phyloP scores from a whole-genome alignment of 2,113 vertebrate genomes.

The Petrocephalus zakoni region DNA sequence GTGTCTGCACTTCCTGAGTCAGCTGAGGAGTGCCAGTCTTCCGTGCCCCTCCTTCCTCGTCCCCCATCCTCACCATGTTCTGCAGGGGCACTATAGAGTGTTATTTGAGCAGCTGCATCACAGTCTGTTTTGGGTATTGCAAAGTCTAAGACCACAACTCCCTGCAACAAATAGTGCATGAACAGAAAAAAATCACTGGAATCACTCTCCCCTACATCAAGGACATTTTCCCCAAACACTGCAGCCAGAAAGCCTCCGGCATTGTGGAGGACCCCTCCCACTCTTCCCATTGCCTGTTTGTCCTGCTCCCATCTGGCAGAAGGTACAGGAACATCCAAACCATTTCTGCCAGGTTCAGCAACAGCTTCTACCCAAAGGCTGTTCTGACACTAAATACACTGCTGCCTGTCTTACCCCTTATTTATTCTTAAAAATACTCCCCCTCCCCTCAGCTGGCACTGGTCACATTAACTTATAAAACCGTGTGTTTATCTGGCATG shows the following conservation, averaged over 20 bases:
- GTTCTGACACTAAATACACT: background rate
- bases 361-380: background rate
- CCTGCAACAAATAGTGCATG: background rate
- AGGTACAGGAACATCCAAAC: background rate
- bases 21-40: background rate
- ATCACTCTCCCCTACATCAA: background rate
- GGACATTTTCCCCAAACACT: background rate
- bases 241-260: background rate
- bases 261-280: background rate
- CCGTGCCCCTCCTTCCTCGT: too few relatives aligned
- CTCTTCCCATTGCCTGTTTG: background rate
- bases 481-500: background rate
- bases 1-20: background rate
- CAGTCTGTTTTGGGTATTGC: background rate
- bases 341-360: background rate
- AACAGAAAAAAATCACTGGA: background rate
- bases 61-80: background rate
- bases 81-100: background rate
- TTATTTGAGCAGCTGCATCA: background rate
- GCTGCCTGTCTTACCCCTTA: background rate
- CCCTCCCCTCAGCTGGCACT: background rate
- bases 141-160: background rate
- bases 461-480: background rate
- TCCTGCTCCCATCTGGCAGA: background rate
- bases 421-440: background rate